Evolutionary conservation across 2,797 vertebrate species (phyloP), one percentile per base, ranked within the genome.

Genomic region (Dallia pectoralis): DNA sequence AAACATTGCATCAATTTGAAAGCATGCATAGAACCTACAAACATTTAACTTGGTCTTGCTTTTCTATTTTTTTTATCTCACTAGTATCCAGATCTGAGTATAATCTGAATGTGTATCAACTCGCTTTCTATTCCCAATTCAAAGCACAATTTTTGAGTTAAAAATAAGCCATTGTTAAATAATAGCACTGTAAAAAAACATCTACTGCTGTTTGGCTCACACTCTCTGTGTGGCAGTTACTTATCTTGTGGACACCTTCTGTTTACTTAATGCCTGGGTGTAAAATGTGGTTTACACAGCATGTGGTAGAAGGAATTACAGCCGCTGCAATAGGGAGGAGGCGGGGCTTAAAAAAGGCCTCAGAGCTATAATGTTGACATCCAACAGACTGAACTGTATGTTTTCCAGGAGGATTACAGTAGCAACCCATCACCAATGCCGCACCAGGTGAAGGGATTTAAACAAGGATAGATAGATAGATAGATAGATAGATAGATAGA

Each of bases 191-290:
- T 44, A 44, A 44, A 44, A n/a, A 12, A 44, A 44, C 40, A 44
- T 14, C 11, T 9, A 44, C 9, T 44, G 40, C 40, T 11, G 40
- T 44, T 44, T 44, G 40, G 0, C 40, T 44, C 11, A 12, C 40
- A 44, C 40, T 19, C 30, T 64, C 27, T n/a, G 36, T 72, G 61
- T 48, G 29, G 27, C 53, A 59, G 16, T 36, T 56, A 29, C 66
- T 27, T 36, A 70, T 70, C 51, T 44, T 5, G 1, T 25, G 18
- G 14, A 16, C 30, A 40, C 69, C 18, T 36, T 51, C 32, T 61
- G 69, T 70, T 33, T 36, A 70, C 12, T 36, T 40, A 59, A 44
- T 56, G 53, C 51, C 49, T 27, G 19, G 29, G 51, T 30, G 75
- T 71, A 29, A 25, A 18, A 30, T 3, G 47, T 47, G 48, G 19